Evolutionary conservation across 2,888 invertebrate genomes (phyloP), one percentile per base, ranked within the genome.

Genomic region (Drosophila macrospina): DNA sequence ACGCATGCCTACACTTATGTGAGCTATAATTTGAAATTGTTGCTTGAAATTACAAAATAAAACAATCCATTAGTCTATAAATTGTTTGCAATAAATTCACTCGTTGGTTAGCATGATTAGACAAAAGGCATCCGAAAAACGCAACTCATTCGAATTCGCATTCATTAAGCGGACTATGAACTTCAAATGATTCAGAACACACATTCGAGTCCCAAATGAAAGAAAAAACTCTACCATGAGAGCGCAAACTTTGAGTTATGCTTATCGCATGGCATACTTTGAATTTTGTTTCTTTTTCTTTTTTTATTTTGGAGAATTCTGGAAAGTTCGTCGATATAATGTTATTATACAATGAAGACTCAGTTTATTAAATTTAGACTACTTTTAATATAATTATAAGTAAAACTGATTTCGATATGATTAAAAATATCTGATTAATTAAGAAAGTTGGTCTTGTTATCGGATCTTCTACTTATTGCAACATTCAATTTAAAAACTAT

Each of bases 121-220:
- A 32, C 79, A 78, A 20, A 72, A 63, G 6, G 1, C 2, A 44
- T 13, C 15, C 10, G 28, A 60, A 74, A 74, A 78, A 10, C 52
- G 74, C 75, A 60, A 79, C 59, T 74, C 74, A 74, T 63, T 50
- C 20, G 34, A 63, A 56, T 42, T 57, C 59, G 55, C 74, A 64
- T 79, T 57, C 64, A 75, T 75, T 79, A 75, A 79, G 42, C 59
- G 80, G 64, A 10, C 70, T 60, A 57, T 75, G 75, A 75, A 69
- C 80, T 61, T 75, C 56, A 50, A 45, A 56, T 57, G 34, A 67
- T 68, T 52, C 39, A 47, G 47, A 61, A 15, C 52, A 52, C 30
- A 34, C 54, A 63, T 47, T 32, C 51, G 24, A 59, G 26, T 0
- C 24, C n/a, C 32, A 28, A n/a, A 30, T 55, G 16, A 48, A 48